Conservation (phyloP, 2,113 vertebrate species). For the Thalassarche chlororhynchos region DNA sequence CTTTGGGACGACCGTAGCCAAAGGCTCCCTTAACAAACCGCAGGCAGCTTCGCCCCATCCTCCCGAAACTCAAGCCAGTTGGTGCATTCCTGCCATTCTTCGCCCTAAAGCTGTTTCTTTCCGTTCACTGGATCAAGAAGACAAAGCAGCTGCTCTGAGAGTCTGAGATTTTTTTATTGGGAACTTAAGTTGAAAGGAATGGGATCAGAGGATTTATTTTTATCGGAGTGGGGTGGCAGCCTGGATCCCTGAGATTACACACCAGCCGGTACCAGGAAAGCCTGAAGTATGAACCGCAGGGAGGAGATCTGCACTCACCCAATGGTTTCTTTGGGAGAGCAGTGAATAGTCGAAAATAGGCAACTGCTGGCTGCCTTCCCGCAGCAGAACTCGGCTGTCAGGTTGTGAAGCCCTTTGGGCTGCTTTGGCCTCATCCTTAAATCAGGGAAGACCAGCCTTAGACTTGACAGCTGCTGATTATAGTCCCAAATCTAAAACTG, state of each 20-base stretch:
- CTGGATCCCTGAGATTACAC: background rate
- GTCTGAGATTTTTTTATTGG: background rate
- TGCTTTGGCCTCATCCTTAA: background rate
- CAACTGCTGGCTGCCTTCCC: background rate
- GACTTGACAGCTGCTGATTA: background rate
- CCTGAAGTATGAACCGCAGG: background rate
- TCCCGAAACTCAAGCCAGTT: background rate
- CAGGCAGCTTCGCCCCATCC: background rate
- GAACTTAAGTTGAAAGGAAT: background rate
- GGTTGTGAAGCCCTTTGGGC: background rate
- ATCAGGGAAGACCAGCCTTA: background rate
- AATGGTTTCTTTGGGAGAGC: background rate
- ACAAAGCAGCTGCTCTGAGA: constrained; percentile 21
- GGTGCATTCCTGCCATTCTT: constrained; percentile 28
- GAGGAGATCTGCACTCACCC: background rate
- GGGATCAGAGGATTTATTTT: background rate
- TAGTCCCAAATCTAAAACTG: background rate
- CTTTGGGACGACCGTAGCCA: background rate
- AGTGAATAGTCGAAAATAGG: background rate
- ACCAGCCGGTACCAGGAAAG: background rate
- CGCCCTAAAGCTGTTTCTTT: background rate
- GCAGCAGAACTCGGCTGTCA: background rate
- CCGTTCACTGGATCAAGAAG: background rate
- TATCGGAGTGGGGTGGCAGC: background rate
- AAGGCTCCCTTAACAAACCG: background rate